Evolutionary conservation across 2,888 invertebrate species (phyloP), one percentile per base, ranked within the genome.

Genomic region (Oscheius sp.): DNA sequence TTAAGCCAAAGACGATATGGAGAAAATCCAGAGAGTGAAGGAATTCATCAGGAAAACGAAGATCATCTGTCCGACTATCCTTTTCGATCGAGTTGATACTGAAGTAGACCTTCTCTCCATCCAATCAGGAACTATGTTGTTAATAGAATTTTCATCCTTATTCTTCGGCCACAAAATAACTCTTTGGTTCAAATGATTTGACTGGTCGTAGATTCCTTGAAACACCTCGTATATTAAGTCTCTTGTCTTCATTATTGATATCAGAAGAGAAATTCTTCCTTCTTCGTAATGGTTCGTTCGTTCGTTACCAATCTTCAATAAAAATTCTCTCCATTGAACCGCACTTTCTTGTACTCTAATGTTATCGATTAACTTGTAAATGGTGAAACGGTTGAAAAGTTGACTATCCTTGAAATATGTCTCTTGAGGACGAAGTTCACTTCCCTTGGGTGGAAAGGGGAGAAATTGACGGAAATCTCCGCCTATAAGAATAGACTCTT

Each of bases 391-490:
- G 0, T 22, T 44, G 54, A 67, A 74, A 0, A 70, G 26, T 6
- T 12, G 1, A 8, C 56, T 61, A 2, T 20, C 38, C 17, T 72
- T 74, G 22, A 74, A 45, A 32, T 32, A 50, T 4, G 47, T 51
- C 2, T 41, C 44, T 3, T 68, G 41, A 36, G 36, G 33, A 3
- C 70, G 68, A 0, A 12, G 14, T 24, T 4, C 4, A 14, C 14
- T 6, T 24, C 50, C 45, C 24, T 47, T 51, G 12, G 70, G 54
- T 6, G 71, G 20, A 3, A 74, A 57, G 1, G n/a, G n/a, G n/a
- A n/a, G n/a, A 17, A 62, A 57, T 44, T 74, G 70, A 1, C 69
- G 44, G 32, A 69, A 71, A 45, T 73, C 73, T 26, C 71, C 73
- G 2, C 73, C 73, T 0, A 70, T 14, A 6, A 74, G 32, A 0